Base-by-base conservation (phyloP, 1,140 invertebrate species). In the Sminthurides bifidus region DNA sequence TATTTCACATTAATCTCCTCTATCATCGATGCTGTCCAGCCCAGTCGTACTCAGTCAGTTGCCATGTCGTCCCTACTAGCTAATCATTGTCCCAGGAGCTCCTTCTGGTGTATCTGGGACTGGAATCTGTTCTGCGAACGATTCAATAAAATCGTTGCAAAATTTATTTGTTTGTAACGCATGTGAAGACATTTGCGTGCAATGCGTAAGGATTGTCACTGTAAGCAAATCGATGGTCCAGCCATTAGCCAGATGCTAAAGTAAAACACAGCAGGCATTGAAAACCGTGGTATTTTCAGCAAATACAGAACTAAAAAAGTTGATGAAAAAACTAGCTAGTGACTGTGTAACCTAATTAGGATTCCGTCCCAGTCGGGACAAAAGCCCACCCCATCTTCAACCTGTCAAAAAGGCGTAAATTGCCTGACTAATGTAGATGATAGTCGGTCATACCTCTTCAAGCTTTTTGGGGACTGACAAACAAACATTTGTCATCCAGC, bases 401-500 rank as follows among this genome's bases (percentile, higher is more conserved):
- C 8, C n/a, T 35, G n/a, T 35, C n/a, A 10, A 10, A 10, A 35
- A 35, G n/a, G n/a, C n/a, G n/a, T 35, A 10, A 35, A 10, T 35
- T n/a, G 33, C 33, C n/a, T 35, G n/a, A 35, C 33, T 35, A 35
- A 35, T 35, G 10, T 35, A 35, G 33, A 10, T 10, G n/a, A 35
- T 35, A n/a, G 8, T n/a, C 10, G n/a, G 6, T 41, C 21, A 12
- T 45, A 45, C 19, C 6, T 24, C 19, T 45, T 24, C 6, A 23
- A 14, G 19, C 29, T 45, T 6, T 12, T 17, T n/a, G 3, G 21
- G 14, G 19, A 24, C 24, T 14, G 40, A 43, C 1, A 53, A 2
- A 44, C 52, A 53, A 27, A 44, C 38, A 8, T 41, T 44, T 4
- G 40, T 10, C 21, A 43, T 45, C 64, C 64, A 67, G 15, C 61